These are phyloP conservation scores for Artibeus lituratus DNA, from an alignment of 2,797 vertebrate species.

Conservation along the genomic window DNA sequence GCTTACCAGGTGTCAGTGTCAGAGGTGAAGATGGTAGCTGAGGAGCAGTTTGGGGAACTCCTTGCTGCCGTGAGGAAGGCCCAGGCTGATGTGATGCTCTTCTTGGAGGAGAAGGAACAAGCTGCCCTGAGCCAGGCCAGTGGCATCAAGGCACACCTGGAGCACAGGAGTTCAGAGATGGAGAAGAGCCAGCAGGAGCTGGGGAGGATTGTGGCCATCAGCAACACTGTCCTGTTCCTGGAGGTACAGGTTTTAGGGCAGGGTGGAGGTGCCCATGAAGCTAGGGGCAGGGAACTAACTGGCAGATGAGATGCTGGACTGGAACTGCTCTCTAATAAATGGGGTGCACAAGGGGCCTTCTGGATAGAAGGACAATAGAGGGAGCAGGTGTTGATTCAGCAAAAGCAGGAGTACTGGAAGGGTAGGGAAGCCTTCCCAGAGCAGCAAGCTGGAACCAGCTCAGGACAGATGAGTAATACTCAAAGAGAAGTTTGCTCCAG, in stretches of 20 bases:
- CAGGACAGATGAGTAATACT: neutral
- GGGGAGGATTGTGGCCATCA: slow-evolving; percentile 83
- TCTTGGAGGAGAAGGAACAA: slow-evolving; percentile 87
- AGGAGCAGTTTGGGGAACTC: slow-evolving; percentile 86
- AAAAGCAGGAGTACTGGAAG: neutral
- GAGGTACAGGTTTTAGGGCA: slow-evolving; percentile 77
- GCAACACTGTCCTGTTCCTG: slow-evolving; percentile 86
- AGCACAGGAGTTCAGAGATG: slow-evolving; percentile 83
- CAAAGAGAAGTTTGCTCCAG: neutral
- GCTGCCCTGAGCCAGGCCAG: slow-evolving; percentile 86
- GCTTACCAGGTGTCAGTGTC: slow-evolving; percentile 79
- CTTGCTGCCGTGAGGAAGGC: slow-evolving; percentile 82
- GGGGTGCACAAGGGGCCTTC: neutral
- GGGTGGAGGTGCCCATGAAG: fast-evolving
- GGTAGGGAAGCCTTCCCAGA: neutral
- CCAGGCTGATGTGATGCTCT: slow-evolving; percentile 82
- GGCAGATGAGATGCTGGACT: too few species aligned
- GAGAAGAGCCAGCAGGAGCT: slow-evolving; percentile 84
- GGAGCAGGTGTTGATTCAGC: neutral
- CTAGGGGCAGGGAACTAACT: neutral
- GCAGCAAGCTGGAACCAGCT: neutral
- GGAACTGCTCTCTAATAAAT: neutral
- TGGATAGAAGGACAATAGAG: neutral
- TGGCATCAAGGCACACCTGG: slow-evolving; percentile 86
- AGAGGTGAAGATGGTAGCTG: slow-evolving; percentile 83